Evolutionary conservation across 2,113 vertebrate species (phyloP), one percentile per base, ranked within the genome.

Genomic region (Sula dactylatra): DNA sequence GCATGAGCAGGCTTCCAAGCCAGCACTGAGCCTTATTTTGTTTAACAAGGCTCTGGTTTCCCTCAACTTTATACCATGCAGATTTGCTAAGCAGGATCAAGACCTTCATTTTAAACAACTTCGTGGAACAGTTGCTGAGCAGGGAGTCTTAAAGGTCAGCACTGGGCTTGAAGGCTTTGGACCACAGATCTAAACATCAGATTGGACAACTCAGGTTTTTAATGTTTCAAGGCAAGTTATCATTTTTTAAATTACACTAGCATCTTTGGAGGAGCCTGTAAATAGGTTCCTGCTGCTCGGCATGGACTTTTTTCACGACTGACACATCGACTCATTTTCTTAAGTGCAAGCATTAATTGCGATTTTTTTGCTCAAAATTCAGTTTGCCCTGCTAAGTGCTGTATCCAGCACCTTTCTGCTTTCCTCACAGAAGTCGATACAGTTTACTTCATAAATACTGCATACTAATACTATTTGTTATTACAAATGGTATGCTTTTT

Each of bases 1-100:
- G 49, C 86, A 80, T 16, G 50, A 94, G 42, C 70, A 80, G 91
- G 50, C 62, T 65, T 82, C 61, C 79, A 79, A 91, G 84, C 62
- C 74, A 94, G 71, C 38, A 47, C 91, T 64, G 42, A 94, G 62
- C 73, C 74, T 87, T 97, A 85, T 91, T 87, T 82, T 84, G 61
- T 95, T 97, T 97, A 97, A 95, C 84, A 94, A 94, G 96, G 86
- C 73, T 97, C 93, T 97, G 95, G 89, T 97, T 97, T 96, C 93
- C 89, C 89, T 97, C 94, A 95, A 84, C 32, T 96, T 95, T 96
- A 95, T 97, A 85, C 86, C 66, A 59, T 34, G 40, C 58, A 85
- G 70, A 70, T 94, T 82, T 85, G 47, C 78, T 82, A 80, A 94
- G 94, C 58, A 90, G 70, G 49, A 91, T 72, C 40, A 49, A 94